These are phyloP conservation scores for Girardinus metallicus DNA, from an alignment of 2,797 vertebrate genomes.

Conservation along the genomic window DNA sequence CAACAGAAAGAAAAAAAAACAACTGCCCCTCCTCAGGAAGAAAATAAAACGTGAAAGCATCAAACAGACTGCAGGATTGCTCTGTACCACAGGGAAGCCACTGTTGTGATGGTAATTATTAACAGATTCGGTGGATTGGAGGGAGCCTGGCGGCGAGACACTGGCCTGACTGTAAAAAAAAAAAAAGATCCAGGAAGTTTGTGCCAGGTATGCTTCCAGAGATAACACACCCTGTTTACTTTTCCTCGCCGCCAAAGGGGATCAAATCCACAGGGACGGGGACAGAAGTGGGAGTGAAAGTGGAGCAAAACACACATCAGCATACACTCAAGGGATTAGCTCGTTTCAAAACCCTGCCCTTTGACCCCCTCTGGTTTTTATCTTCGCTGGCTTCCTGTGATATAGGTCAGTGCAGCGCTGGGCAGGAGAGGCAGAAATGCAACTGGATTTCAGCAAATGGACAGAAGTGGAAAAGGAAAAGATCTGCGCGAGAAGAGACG, in stretches of 20 bases:
- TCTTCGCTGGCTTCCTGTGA: conserved; percentile 49
- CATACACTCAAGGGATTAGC: conserved; percentile 56
- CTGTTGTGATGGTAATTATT: conserved; percentile 63
- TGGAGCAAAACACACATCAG: conserved; percentile 60
- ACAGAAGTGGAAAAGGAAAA: conserved; percentile 21
- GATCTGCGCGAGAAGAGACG: conserved; percentile 39
- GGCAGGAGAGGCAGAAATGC: conserved; percentile 53
- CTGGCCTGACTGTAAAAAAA: conserved; percentile 29
- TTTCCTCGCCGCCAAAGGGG: conserved; percentile 58
- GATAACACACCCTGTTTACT: conserved; percentile 73
- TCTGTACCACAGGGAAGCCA: conserved; percentile 11
- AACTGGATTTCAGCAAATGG: conserved; percentile 32
- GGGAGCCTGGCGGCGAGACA: conserved; percentile 25
- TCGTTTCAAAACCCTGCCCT: conserved; percentile 64
- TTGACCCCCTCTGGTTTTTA: conserved; percentile 53
- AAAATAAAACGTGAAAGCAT: conserved; percentile 27
- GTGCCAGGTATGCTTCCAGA: conserved; percentile 50
- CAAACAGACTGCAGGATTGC: conserved; percentile 7
- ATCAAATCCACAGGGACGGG: conserved; percentile 52
- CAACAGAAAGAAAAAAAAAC: conserved; percentile 17
- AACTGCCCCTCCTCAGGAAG: conserved; percentile 8
- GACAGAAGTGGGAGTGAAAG: conserved; percentile 28
- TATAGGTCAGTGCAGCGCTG: conserved; percentile 60
- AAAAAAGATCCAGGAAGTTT: conserved; percentile 65
- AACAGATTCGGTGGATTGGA: conserved; percentile 45